These are phyloP conservation scores for Poecilus cupreus DNA, from an alignment of 2,888 invertebrate genomes.

Conservation along the genomic window DNA sequence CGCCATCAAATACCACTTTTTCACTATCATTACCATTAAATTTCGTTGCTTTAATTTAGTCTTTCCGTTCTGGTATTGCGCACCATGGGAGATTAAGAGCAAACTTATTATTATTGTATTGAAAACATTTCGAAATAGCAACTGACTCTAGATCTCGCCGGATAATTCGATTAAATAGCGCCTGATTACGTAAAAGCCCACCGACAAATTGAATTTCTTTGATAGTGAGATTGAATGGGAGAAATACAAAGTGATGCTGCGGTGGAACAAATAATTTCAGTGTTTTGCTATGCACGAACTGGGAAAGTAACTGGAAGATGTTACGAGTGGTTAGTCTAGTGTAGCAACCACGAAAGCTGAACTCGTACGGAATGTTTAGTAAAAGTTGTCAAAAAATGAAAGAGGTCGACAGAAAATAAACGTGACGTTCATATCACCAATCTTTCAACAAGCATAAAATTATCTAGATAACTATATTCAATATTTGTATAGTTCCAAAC, in stretches of 20 bases:
- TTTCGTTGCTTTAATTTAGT: neutral
- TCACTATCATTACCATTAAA: neutral
- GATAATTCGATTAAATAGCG: neutral
- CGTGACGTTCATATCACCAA: too few relatives aligned
- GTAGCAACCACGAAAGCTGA: constrained; percentile 17
- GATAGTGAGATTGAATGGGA: neutral
- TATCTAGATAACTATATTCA: too few relatives aligned
- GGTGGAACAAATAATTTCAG: neutral
- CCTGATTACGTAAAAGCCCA: constrained; percentile 13
- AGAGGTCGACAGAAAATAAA: too few relatives aligned
- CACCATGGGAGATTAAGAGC: neutral
- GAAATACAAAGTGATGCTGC: constrained; percentile 1
- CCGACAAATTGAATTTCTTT: neutral
- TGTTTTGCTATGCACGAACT: constrained; percentile 10
- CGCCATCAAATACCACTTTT: neutral
- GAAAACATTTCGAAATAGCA: constrained; percentile 2
- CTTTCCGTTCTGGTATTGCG: neutral
- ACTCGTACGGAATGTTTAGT: neutral
- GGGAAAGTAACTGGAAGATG: constrained; percentile 1
- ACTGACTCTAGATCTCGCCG: neutral
- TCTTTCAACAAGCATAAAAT: too few relatives aligned
- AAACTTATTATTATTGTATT: constrained; percentile 16
- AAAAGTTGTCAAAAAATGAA: constrained; percentile 44
- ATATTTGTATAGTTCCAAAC: too few relatives aligned
- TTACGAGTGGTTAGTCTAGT: constrained; percentile 27